Evolutionary conservation across 1,140 invertebrate genomes (phyloP).

Genomic region (Telenomus remus): DNA sequence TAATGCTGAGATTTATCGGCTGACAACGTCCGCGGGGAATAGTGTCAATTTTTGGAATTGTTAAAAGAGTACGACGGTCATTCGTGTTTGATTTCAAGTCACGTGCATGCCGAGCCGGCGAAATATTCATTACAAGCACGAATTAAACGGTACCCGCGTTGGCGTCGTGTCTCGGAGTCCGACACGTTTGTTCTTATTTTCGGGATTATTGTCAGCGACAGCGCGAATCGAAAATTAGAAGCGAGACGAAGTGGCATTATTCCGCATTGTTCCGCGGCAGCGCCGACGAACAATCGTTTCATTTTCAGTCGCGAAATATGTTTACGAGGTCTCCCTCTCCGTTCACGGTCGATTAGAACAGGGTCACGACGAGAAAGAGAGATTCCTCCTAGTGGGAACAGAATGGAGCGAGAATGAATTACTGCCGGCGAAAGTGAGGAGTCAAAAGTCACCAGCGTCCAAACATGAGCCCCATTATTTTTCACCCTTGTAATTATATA

Average conservation of each 20-base stretch:
- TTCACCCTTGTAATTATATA: constrained; percentile 48
- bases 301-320: constrained; percentile 52
- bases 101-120: constrained; percentile 29
- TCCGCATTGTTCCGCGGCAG: constrained; percentile 16
- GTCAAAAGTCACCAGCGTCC: constrained; percentile 50
- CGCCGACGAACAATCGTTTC: constrained; percentile 39
- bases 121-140: constrained; percentile 46
- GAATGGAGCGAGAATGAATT: constrained; percentile 48
- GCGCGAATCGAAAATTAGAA: constrained; percentile 20
- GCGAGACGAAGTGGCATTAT: constrained; percentile 2
- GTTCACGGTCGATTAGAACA: constrained; percentile 58
- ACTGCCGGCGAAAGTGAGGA: constrained; percentile 52
- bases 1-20: too few relatives aligned
- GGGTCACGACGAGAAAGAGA: constrained; percentile 55
- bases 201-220: constrained; percentile 13
- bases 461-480: constrained; percentile 28
- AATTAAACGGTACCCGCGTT: constrained; percentile 46
- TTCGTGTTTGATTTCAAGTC: constrained; percentile 33
- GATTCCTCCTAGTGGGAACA: constrained; percentile 35
- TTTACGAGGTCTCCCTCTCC: constrained; percentile 49
- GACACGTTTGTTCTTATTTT: constrained; percentile 26
- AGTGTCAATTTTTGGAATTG: too few relatives aligned
- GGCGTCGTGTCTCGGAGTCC: constrained; percentile 23
- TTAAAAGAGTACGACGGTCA: constrained; percentile 31
- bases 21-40: too few relatives aligned